Conservation (phyloP, 2,113 vertebrate genomes). For the Phainopepla nitens region DNA sequence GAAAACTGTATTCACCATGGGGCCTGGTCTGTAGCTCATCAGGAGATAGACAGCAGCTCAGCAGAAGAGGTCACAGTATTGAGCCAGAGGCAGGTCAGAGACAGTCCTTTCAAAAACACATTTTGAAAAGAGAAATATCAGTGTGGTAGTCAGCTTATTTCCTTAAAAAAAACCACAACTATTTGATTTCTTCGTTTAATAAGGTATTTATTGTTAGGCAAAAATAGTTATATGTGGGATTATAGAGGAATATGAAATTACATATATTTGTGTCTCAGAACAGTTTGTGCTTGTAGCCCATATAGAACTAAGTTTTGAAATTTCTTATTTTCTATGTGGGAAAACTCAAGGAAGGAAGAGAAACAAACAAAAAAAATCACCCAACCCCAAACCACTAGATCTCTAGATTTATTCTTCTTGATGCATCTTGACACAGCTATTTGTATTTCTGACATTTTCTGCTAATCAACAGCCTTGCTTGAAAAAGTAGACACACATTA, state of each 20-base stretch:
- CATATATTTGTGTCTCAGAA: background rate
- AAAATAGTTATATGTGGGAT: background rate
- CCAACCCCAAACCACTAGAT: background rate
- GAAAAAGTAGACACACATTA: conserved; percentile 40
- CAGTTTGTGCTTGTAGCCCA: background rate
- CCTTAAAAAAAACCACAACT: background rate
- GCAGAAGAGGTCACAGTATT: conserved; percentile 65
- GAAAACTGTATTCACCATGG: conserved; percentile 47
- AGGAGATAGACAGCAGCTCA: conserved; percentile 44
- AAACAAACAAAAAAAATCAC: background rate
- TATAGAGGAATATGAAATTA: background rate
- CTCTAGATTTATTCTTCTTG: background rate
- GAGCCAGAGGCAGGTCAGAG: conserved; percentile 64
- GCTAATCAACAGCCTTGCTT: conserved; percentile 26
- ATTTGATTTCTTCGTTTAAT: background rate
- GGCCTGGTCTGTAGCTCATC: conserved; percentile 51
- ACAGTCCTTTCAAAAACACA: conserved; percentile 26
- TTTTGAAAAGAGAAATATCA: conserved; percentile 49
- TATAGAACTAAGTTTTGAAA: background rate
- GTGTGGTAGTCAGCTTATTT: background rate
- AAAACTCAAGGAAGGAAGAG: background rate
- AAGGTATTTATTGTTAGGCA: background rate
- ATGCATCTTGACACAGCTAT: conserved; percentile 37
- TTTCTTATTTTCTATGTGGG: background rate
- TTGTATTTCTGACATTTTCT: conserved; percentile 42